Evolutionary conservation across 2,797 vertebrate species (phyloP).

Genomic region (Pygocentrus nattereri): DNA sequence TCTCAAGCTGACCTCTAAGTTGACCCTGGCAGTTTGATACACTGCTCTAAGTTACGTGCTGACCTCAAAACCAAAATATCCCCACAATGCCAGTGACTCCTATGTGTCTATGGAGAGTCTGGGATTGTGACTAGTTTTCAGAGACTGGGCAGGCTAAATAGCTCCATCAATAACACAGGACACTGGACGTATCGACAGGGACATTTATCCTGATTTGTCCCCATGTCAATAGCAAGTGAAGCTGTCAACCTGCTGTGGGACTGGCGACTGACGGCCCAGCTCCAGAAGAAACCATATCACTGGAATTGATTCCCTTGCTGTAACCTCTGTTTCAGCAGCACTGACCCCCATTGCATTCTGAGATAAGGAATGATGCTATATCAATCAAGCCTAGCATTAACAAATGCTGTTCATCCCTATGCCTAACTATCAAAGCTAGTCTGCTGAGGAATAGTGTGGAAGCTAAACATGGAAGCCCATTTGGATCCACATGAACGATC

Average conservation of each 20-base stretch:
- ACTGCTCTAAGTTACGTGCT: constrained; percentile 64
- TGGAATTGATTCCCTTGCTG: constrained; percentile 56
- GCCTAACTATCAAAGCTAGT: background rate
- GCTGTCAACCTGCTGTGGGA: constrained; percentile 61
- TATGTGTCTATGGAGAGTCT: constrained; percentile 49
- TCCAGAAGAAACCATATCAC: constrained; percentile 36
- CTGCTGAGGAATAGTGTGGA: constrained; percentile 34
- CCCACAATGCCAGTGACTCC: constrained; percentile 23
- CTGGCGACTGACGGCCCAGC: background rate
- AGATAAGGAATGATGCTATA: constrained; percentile 67
- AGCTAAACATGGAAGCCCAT: constrained; percentile 27
- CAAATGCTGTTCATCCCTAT: background rate
- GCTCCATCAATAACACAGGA: constrained; percentile 78
- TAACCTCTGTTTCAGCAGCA: constrained; percentile 13
- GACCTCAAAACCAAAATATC: constrained; percentile 52
- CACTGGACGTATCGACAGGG: constrained; percentile 72
- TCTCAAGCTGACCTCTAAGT: constrained; percentile 48
- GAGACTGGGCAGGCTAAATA: constrained; percentile 72
- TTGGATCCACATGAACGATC: background rate
- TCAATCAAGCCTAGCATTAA: constrained; percentile 63
- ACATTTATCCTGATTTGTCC: constrained; percentile 83
- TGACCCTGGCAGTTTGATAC: constrained; percentile 67
- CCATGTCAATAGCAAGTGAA: constrained; percentile 79
- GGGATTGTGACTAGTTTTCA: constrained; percentile 61
- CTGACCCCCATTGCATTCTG: constrained; percentile 31